phyloP scores from a whole-genome alignment of 2,797 vertebrate species.

The Ptychobarbus kaznakovi region DNA sequence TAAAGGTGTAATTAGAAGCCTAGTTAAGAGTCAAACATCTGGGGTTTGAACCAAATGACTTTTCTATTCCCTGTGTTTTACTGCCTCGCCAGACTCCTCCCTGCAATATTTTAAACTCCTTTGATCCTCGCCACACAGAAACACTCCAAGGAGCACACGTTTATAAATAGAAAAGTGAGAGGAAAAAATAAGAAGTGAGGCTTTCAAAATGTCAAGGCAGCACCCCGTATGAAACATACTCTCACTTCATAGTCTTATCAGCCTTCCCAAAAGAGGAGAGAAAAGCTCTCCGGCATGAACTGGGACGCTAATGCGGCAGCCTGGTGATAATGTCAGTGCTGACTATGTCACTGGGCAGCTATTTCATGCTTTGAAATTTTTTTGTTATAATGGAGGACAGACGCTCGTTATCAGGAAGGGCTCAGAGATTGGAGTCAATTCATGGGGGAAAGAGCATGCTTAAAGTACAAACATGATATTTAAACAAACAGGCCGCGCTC shows the following conservation, averaged over 20 bases:
- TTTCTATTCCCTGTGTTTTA: conserved; percentile 58
- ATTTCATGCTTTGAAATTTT: conserved; percentile 53
- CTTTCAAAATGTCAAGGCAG: conserved; percentile 62
- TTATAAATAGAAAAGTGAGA: conserved; percentile 64
- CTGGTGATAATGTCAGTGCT: conserved; percentile 33
- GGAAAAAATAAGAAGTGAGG: conserved; percentile 39
- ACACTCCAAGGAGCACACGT: conserved; percentile 58
- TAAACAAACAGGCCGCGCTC: conserved; percentile 54
- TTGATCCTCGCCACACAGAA: conserved; percentile 62
- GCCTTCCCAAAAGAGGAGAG: conserved; percentile 38
- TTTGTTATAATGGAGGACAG: conserved; percentile 53
- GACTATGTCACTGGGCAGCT: conserved; percentile 50
- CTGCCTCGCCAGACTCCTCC: conserved; percentile 53
- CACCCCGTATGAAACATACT: conserved; percentile 50
- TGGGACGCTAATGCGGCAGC: neutral
- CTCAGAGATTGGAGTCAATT: conserved; percentile 45
- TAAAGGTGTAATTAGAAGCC: conserved; percentile 61
- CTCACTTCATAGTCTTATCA: conserved; percentile 54
- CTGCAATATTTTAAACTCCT: conserved; percentile 59
- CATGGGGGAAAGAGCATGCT: conserved; percentile 28
- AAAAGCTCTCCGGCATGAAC: conserved; percentile 43
- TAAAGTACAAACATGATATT: conserved; percentile 70
- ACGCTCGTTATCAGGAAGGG: conserved; percentile 61
- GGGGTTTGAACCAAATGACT: conserved; percentile 57
- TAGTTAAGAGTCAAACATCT: conserved; percentile 60